phyloP scores from a whole-genome alignment of 2,113 vertebrate genomes.

The Myocastor coypus region DNA sequence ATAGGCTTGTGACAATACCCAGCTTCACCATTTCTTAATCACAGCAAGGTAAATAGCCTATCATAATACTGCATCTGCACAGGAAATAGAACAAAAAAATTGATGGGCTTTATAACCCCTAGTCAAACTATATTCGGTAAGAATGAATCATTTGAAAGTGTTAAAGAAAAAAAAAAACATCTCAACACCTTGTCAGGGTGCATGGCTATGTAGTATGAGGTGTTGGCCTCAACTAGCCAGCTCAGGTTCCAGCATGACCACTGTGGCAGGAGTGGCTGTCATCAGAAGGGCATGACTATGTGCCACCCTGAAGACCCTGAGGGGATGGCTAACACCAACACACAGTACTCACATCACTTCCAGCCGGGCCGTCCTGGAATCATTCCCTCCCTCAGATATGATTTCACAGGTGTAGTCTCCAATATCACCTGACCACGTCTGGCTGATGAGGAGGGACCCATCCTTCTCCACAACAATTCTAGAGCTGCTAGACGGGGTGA shows the following conservation, averaged over 20 bases:
- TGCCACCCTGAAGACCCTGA: fast-evolving
- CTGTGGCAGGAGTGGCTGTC: fast-evolving
- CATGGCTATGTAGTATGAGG: fast-evolving
- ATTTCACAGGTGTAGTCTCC: slow-evolving; percentile 96
- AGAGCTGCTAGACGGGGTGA: slow-evolving; percentile 90
- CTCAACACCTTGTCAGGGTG: not conserved
- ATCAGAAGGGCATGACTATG: fast-evolving
- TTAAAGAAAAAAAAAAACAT: too few species aligned
- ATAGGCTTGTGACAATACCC: not conserved
- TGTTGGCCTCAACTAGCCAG: not conserved
- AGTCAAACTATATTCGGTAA: not conserved
- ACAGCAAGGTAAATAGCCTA: fast-evolving
- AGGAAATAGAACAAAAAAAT: not conserved
- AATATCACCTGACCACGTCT: slow-evolving; percentile 98
- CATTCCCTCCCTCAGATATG: slow-evolving; percentile 93
- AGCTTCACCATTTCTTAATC: not conserved
- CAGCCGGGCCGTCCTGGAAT: slow-evolving; percentile 92
- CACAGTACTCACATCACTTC: slow-evolving; percentile 95
- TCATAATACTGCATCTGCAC: fast-evolving
- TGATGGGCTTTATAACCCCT: fast-evolving
- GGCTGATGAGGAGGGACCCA: slow-evolving; percentile 94
- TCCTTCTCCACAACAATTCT: slow-evolving; percentile 90
- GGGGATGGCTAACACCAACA: fast-evolving
- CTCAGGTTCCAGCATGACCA: fast-evolving
- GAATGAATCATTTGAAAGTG: not conserved